Conservation (phyloP, 2,113 vertebrate genomes). For the Prochilodus magdalenae region DNA sequence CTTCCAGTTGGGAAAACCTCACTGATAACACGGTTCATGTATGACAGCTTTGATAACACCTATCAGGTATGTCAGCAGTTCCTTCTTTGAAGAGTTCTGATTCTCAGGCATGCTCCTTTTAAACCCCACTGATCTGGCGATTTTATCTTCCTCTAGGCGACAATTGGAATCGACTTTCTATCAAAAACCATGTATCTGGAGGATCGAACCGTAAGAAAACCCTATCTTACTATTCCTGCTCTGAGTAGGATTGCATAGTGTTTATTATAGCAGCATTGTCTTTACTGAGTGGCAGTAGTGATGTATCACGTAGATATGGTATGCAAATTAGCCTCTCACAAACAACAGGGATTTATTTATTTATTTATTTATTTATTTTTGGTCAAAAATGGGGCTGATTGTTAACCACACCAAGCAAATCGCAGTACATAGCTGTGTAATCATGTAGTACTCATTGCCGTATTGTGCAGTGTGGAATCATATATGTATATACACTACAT, state of each 20-base stretch:
- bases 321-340: too few species aligned
- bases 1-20: constrained; percentile 81
- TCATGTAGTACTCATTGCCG: too few species aligned
- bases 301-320: too few species aligned
- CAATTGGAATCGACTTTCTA: constrained; percentile 81
- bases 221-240: background rate
- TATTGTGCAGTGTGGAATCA: too few species aligned
- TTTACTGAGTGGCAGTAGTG: too few species aligned
- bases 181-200: constrained; percentile 84
- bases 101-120: background rate
- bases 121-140: background rate
- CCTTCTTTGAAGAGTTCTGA: background rate
- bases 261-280: too few species aligned
- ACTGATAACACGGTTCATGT: constrained; percentile 83
- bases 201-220: constrained; percentile 76
- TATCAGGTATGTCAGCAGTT: constrained; percentile 72
- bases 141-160: constrained; percentile 68
- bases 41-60: constrained; percentile 82
- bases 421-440: too few species aligned
- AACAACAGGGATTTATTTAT: too few species aligned
- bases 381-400: too few species aligned
- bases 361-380: too few species aligned
- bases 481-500: too few species aligned
- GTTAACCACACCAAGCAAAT: too few species aligned
- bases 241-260: background rate